phyloP scores from a whole-genome alignment of 2,113 vertebrate species.

The Heloderma charlesbogerti region DNA sequence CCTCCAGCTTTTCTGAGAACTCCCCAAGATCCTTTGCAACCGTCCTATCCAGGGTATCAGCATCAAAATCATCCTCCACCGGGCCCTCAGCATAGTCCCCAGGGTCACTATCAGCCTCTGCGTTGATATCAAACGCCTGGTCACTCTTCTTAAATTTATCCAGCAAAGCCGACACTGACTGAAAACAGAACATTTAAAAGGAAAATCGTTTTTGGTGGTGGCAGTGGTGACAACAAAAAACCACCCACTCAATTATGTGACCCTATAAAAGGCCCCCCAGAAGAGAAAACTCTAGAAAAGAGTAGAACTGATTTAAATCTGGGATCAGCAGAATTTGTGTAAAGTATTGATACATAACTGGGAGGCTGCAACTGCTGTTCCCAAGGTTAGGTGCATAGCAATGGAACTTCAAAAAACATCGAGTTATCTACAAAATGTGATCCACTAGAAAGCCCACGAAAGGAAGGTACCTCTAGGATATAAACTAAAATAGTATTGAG shows the following conservation, averaged over 20 bases:
- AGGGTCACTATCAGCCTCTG: constrained; percentile 58
- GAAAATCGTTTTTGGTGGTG: background rate
- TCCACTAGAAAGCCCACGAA: background rate
- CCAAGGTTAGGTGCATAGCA: background rate
- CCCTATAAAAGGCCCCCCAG: background rate
- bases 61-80: constrained; percentile 78
- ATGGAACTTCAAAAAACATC: background rate
- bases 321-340: background rate
- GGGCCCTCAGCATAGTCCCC: constrained; percentile 67
- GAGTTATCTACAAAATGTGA: no score
- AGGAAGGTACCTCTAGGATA: background rate
- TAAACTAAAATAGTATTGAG: background rate
- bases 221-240: no score
- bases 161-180: constrained; percentile 88
- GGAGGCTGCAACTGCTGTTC: background rate
- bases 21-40: constrained; percentile 50
- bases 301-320: background rate
- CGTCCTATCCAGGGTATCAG: constrained; percentile 71
- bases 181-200: constrained; percentile 29
- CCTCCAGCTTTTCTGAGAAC: constrained; percentile 57
- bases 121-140: constrained; percentile 86
- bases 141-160: constrained; percentile 90
- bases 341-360: no score
- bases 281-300: background rate
- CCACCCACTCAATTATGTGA: background rate